Evolutionary conservation across 2,113 vertebrate genomes (phyloP).

Genomic region (Falco punctatus): DNA sequence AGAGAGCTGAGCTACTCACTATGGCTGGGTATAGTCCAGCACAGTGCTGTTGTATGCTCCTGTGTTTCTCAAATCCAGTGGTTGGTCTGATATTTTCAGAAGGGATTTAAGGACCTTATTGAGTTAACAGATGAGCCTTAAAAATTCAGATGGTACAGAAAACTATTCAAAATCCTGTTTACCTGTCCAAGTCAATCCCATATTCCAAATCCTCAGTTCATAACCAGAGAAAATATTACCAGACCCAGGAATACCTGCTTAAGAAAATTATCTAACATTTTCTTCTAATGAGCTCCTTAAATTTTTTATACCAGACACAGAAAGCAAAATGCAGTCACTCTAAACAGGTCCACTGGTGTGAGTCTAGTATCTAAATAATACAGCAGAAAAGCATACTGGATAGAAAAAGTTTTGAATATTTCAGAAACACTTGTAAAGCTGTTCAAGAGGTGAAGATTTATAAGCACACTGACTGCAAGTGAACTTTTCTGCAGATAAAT

Average conservation of each 20-base stretch:
- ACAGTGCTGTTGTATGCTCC: not conserved
- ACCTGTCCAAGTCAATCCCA: not conserved
- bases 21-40: not conserved
- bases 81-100: not conserved
- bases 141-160: not conserved
- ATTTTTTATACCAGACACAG: not conserved
- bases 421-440: conserved; percentile 45
- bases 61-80: not conserved
- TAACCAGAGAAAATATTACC: not conserved
- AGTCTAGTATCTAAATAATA: not conserved
- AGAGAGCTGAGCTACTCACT: not conserved
- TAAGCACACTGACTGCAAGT: conserved; percentile 14
- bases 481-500: conserved; percentile 61
- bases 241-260: not conserved
- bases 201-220: not conserved
- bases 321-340: not conserved
- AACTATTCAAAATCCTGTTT: not conserved
- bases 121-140: not conserved
- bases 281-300: not conserved
- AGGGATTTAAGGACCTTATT: not conserved
- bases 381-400: not conserved
- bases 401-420: conserved; percentile 45
- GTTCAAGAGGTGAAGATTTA: conserved; percentile 44
- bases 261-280: not conserved
- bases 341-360: not conserved